phyloP scores from a whole-genome alignment of 2,797 vertebrate species.

The Oreonectes daqikongensis region DNA sequence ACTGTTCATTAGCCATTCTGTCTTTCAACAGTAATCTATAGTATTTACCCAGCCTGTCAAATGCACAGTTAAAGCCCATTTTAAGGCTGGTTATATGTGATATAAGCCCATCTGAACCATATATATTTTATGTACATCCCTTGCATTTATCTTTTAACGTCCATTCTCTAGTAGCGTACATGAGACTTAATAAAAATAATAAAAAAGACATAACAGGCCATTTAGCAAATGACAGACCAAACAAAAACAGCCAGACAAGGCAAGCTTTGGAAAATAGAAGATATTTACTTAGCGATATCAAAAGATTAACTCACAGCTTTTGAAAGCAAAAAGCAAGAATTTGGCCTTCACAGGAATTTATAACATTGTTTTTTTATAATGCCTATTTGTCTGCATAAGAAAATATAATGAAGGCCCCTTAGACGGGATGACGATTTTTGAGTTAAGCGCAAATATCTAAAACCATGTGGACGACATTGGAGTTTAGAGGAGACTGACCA shows the following conservation, averaged over 20 bases:
- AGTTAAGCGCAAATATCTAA: slow-evolving; percentile 38
- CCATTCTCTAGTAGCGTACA: neutral
- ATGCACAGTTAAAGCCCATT: neutral
- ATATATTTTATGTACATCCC: neutral
- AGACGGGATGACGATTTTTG: slow-evolving; percentile 52
- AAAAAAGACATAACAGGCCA: neutral
- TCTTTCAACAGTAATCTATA: neutral
- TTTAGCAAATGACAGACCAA: slow-evolving; percentile 57
- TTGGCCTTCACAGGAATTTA: slow-evolving; percentile 52
- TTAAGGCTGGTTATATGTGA: neutral
- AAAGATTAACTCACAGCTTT: slow-evolving; percentile 57
- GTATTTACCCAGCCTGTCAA: neutral
- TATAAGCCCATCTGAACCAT: neutral
- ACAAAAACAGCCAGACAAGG: slow-evolving; percentile 61
- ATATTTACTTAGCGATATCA: slow-evolving; percentile 60
- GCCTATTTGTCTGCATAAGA: slow-evolving; percentile 58
- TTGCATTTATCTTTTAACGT: neutral
- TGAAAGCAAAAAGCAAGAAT: slow-evolving; percentile 50
- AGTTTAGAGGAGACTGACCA: slow-evolving; percentile 8
- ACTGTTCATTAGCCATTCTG: neutral
- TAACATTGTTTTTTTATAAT: neutral
- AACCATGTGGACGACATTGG: neutral
- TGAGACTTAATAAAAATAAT: neutral
- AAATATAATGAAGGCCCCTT: slow-evolving; percentile 56
- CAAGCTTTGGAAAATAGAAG: slow-evolving; percentile 48